These are phyloP conservation scores for Drosophila merina DNA, from an alignment of 2,888 invertebrate genomes.

Conservation along the genomic window DNA sequence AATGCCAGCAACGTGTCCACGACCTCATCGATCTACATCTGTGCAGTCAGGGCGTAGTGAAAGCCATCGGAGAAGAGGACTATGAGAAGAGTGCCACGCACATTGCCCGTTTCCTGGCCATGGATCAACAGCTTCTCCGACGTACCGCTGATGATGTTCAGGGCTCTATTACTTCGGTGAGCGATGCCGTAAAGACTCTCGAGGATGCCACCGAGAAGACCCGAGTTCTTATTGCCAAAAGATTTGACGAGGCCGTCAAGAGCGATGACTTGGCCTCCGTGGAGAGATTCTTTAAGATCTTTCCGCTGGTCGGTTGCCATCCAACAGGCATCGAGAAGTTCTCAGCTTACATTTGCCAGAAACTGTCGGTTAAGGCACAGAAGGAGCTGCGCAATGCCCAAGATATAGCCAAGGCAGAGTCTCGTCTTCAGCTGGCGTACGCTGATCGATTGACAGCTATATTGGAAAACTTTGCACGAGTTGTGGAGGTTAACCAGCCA, in stretches of 20 bases:
- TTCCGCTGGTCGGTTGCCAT: constrained; percentile 96
- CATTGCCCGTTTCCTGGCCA: constrained; percentile 95
- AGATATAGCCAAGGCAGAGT: constrained; percentile 87
- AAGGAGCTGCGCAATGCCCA: constrained; percentile 89
- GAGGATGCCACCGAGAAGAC: constrained; percentile 91
- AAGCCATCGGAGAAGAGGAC: constrained; percentile 96
- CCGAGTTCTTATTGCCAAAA: constrained; percentile 86
- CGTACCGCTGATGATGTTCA: constrained; percentile 91
- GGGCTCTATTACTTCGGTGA: constrained; percentile 84
- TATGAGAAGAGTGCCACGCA: constrained; percentile 98
- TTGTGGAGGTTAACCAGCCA: constrained; percentile 94
- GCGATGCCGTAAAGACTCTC: constrained; percentile 84
- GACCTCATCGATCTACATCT: constrained; percentile 97
- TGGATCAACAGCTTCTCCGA: constrained; percentile 93
- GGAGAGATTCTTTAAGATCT: constrained; percentile 98
- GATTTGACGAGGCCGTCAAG: constrained; percentile 96
- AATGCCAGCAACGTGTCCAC: constrained; percentile 96
- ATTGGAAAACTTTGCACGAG: constrained; percentile 93
- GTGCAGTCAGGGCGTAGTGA: constrained; percentile 98
- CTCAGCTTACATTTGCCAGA: constrained; percentile 92
- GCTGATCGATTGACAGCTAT: constrained; percentile 93
- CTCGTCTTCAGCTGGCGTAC: constrained; percentile 90
- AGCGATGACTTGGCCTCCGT: constrained; percentile 95
- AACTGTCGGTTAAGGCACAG: constrained; percentile 88
- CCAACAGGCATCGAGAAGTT: constrained; percentile 95